These are phyloP conservation scores for Drosophila ogumai DNA, from an alignment of 1,140 invertebrate genomes.

Conservation along the genomic window DNA sequence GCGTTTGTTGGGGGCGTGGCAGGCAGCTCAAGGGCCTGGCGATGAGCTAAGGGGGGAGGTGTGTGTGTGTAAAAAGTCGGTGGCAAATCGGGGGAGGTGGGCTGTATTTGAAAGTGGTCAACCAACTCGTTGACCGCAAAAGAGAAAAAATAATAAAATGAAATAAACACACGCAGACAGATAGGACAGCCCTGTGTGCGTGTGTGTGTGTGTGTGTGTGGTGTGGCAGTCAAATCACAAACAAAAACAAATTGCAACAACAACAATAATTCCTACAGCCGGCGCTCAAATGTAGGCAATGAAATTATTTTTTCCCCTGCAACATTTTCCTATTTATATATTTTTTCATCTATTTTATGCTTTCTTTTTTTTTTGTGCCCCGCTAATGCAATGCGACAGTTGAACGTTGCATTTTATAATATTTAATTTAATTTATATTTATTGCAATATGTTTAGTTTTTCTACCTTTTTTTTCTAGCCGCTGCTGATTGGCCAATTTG, in stretches of 20 bases:
- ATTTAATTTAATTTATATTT: constrained; percentile 73
- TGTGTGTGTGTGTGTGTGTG: constrained; percentile 18
- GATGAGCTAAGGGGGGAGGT: neutral
- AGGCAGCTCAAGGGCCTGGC: constrained; percentile 23
- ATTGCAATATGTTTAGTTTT: constrained; percentile 38
- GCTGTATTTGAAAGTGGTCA: constrained; percentile 81
- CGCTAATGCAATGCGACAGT: constrained; percentile 56
- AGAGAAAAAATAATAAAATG: constrained; percentile 82
- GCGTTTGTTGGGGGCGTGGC: constrained; percentile 12
- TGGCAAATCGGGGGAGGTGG: constrained; percentile 20
- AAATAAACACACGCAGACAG: constrained; percentile 73
- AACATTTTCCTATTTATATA: constrained; percentile 28
- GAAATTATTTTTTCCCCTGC: constrained; percentile 49
- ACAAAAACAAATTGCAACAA: constrained; percentile 72
- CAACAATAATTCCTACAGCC: constrained; percentile 43
- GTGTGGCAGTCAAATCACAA: constrained; percentile 75
- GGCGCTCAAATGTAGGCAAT: constrained; percentile 74
- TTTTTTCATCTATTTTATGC: constrained; percentile 8
- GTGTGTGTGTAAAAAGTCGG: neutral
- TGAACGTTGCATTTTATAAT: constrained; percentile 50
- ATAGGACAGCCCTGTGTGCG: constrained; percentile 31
- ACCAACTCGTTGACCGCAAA: constrained; percentile 81
- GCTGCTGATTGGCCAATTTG: constrained; percentile 50
- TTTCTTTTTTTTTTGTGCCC: constrained; percentile 7
- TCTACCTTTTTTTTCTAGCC: neutral